A percentile compares a stretch with the other conserved stretches of the same genome.
Evolutionary conservation across 1,140 invertebrate species (phyloP).

Genomic region (Bathynomus jamesi): DNA sequence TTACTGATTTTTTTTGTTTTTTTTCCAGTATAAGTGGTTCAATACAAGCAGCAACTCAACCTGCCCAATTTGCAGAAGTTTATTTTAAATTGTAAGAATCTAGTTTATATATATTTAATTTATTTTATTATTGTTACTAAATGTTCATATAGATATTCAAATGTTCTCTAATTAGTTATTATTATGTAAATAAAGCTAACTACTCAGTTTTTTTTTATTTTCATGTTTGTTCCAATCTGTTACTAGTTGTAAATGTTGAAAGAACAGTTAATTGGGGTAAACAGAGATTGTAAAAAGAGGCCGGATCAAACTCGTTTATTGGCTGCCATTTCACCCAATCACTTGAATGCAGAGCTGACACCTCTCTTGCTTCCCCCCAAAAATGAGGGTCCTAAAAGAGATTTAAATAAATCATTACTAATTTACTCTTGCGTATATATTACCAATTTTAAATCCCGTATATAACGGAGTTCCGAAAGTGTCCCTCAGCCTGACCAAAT

Average conservation of each 20-base stretch:
- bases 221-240: neutral
- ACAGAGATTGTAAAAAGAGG: slow-evolving; percentile 62
- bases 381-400: slow-evolving; percentile 58
- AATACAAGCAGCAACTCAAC: neutral
- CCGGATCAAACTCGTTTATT: slow-evolving; percentile 51
- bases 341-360: slow-evolving; percentile 46
- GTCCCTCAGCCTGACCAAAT: too few relatives aligned
- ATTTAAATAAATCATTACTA: neutral
- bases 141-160: neutral
- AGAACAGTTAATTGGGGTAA: slow-evolving; percentile 48
- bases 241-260: neutral
- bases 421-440: neutral
- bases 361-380: slow-evolving; percentile 47
- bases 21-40: neutral
- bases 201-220: neutral
- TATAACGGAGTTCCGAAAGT: too few relatives aligned
- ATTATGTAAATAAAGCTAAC: too few relatives aligned
- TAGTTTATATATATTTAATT: too few relatives aligned
- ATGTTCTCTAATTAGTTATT: too few relatives aligned
- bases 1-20: neutral
- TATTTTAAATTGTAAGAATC: too few relatives aligned
- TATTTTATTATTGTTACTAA: too few relatives aligned
- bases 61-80: neutral
- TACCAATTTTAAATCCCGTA: neutral
- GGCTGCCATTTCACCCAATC: slow-evolving; percentile 57